These are phyloP conservation scores for Triplophysa dalaica DNA, from an alignment of 2,113 vertebrate genomes.

Conservation along the genomic window DNA sequence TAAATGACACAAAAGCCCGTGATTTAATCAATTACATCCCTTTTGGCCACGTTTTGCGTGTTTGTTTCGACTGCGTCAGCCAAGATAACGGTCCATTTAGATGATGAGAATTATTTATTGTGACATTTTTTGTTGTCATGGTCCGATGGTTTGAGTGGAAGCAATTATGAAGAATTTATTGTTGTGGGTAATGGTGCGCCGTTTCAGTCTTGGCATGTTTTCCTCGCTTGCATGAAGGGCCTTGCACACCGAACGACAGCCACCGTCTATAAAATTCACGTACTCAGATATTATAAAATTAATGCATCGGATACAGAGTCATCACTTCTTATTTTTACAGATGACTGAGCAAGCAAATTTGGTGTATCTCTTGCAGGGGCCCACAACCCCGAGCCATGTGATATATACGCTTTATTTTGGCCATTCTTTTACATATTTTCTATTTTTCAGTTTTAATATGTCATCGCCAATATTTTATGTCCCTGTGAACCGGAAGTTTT, in stretches of 20 bases:
- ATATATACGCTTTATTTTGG: constrained; percentile 3
- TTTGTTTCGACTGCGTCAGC: neutral
- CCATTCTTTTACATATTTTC: no score
- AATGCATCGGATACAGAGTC: constrained; percentile 35
- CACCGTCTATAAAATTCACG: constrained; percentile 10
- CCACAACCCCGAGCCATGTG: neutral
- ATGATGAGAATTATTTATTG: constrained; percentile 35
- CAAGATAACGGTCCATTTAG: neutral
- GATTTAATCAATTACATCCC: neutral
- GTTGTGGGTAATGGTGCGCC: constrained; percentile 18
- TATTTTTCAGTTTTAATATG: no score
- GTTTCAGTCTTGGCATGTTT: constrained; percentile 22
- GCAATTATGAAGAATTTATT: constrained; percentile 31
- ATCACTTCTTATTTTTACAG: constrained; percentile 34
- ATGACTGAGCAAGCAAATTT: constrained; percentile 35
- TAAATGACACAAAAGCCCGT: neutral
- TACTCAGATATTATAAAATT: constrained; percentile 37
- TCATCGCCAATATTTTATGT: no score
- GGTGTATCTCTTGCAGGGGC: neutral
- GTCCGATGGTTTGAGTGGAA: constrained; percentile 25
- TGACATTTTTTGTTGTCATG: neutral
- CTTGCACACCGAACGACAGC: neutral
- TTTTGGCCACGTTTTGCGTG: neutral
- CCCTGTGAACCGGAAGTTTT: no score
- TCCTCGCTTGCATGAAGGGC: constrained; percentile 3